Conservation (phyloP, 2,888 invertebrate species). For the Diaprepes abbreviatus region DNA sequence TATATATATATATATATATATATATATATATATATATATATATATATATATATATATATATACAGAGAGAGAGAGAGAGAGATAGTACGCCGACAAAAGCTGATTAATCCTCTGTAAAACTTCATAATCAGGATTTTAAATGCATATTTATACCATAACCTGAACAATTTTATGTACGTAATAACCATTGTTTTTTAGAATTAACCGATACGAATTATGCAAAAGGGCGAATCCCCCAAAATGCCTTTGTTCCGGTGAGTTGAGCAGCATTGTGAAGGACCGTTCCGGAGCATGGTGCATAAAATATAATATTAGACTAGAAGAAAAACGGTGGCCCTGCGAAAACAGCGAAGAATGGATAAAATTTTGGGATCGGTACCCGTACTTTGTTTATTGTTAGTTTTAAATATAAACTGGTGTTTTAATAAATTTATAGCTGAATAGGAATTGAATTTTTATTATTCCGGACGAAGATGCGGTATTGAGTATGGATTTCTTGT, state of each 20-base stretch:
- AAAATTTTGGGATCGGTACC: neutral
- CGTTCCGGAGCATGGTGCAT: constrained; percentile 62
- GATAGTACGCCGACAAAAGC: too few species aligned
- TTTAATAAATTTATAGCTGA: too few species aligned
- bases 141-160: constrained; percentile 16
- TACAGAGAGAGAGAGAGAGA: too few species aligned
- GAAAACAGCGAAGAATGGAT: constrained; percentile 60
- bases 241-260: constrained; percentile 59
- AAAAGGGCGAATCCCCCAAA: constrained; percentile 59
- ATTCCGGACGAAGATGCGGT: too few species aligned
- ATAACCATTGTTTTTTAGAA: constrained; percentile 22
- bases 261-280: constrained; percentile 61
- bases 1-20: too few species aligned
- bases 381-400: neutral
- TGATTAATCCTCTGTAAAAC: too few species aligned
- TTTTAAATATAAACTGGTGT: too few species aligned
- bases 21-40: too few species aligned
- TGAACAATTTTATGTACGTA: constrained; percentile 19
- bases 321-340: constrained; percentile 61
- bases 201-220: constrained; percentile 47
- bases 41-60: too few species aligned
- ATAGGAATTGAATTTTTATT: too few species aligned
- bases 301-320: constrained; percentile 58
- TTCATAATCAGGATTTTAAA: too few species aligned
- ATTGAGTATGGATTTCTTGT: too few species aligned